Percentiles rank a stretch among this genome's conserved stretches.
Evolutionary conservation across 2,113 vertebrate genomes (phyloP).

Genomic region (Catharus fuscescens): DNA sequence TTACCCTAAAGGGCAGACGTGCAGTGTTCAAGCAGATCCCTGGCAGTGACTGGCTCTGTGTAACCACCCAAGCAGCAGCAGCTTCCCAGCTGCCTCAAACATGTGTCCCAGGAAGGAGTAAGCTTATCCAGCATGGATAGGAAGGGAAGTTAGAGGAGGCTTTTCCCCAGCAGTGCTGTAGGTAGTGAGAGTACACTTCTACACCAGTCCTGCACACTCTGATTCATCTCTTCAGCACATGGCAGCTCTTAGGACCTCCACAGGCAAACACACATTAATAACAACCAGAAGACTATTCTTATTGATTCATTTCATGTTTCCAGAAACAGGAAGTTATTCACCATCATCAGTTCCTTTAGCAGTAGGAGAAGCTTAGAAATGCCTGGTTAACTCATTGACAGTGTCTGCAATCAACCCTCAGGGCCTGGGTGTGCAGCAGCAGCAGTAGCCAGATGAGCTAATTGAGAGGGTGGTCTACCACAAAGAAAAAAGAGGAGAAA

Average conservation of each 20-base stretch:
- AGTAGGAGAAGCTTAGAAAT: slow-evolving; percentile 3
- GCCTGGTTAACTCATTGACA: neutral
- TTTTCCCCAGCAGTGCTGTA: neutral
- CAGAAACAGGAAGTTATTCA: neutral
- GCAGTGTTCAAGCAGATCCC: neutral
- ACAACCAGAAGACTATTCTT: neutral
- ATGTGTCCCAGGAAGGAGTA: neutral
- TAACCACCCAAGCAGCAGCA: neutral
- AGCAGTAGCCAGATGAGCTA: neutral
- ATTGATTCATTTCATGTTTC: neutral
- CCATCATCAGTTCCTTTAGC: neutral
- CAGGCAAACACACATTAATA: neutral
- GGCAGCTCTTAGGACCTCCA: neutral
- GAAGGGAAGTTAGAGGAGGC: neutral
- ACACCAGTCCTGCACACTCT: neutral
- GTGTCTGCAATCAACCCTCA: neutral
- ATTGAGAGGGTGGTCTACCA: neutral
- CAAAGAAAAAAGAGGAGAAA: neutral
- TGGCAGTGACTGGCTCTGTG: neutral
- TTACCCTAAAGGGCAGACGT: neutral
- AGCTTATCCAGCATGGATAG: neutral
- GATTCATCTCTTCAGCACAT: neutral
- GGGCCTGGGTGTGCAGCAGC: neutral
- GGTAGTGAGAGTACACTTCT: neutral
- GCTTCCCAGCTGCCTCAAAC: neutral